Evolutionary conservation across 2,888 invertebrate genomes (phyloP), one percentile per base, ranked within the genome.

Genomic region (Andrena flavipes): DNA sequence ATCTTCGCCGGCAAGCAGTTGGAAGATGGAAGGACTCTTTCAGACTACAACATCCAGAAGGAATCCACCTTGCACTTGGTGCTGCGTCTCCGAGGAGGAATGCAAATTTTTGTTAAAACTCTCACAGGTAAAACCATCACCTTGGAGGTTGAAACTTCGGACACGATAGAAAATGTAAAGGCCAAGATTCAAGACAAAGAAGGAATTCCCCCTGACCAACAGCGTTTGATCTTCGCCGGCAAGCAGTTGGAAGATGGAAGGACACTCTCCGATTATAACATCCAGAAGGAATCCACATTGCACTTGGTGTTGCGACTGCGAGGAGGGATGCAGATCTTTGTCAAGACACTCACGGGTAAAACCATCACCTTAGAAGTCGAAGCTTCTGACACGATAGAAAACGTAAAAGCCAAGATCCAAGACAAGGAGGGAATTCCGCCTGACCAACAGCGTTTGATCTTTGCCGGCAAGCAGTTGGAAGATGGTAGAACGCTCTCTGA

Each of bases 31-130:
- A 60, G 87, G 16, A 88, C 88, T 0, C 80, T 88, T 0, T 88
- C 84, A 0, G 90, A 90, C 10, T 90, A 90, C 35, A 90, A 90
- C 42, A 90, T 90, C 2, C 90, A 90, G 29, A 90, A 90, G 33
- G 91, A 96, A 90, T 95, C 95, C 0, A 96, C 95, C 0, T 94
- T 96, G n/a, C 95, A 96, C 89, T 80, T 94, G 89, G 95, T 96
- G 29, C 93, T 96, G 65, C 94, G 96, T 89, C 94, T 96, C 29
- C 93, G 95, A 79, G 96, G 96, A 90, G 96, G 96, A 84, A 96
- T 96, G 94, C 96, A 96, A 92, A 96, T 96, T 88, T 96, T 95
- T 87, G 95, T 95, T 1, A 95, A 96, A 89, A 95, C 95, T 2
- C 91, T 95, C 30, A 95, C 95, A 7, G 95, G 95, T 13, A 95